Evolutionary conservation across 2,113 vertebrate genomes (phyloP), one percentile per base, ranked within the genome.

Genomic region (Melanotaenia duboulayi): DNA sequence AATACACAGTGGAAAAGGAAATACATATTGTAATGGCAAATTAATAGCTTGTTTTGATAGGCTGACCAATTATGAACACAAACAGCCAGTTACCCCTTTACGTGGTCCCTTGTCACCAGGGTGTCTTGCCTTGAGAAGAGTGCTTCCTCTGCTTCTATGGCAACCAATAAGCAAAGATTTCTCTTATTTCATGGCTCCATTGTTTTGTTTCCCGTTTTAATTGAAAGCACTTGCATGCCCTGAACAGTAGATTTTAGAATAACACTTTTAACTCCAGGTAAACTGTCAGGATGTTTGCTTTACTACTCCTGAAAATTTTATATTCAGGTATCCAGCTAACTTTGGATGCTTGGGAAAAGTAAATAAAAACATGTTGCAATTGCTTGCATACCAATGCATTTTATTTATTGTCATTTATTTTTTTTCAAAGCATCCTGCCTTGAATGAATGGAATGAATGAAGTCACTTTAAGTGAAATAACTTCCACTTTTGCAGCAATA

Each of bases 121-220:
- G 75, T 78, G 83, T 85, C 55, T 81, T 65, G 68, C 78, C 81
- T 54, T 52, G 55, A 19, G 57, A 49, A 74, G 72, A 61, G 72
- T 40, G 76, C 81, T 89, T 92, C 90, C 89, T 90, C 65, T 83
- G 89, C 81, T 77, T 54, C 93, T 56, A 89, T 83, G 57, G 91
- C 78, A 86, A 93, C 93, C 65, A 4, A 87, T 87, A 92, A 92
- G 91, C 89, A 94, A 94, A 94, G 83, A 84, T 77, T 71, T 87
- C 84, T 92, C 84, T 69, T 35, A 24, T 92, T 90, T 91, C 89
- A 89, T 22, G 65, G 69, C 64, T 71, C 87, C 68, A 89, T 87
- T 87, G 88, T 90, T 83, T 90, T 70, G 68, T 87, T 90, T 83
- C 76, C 78, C 46, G 63, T 88, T 81, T 77, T 70, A 87, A 89